Evolutionary conservation across 2,797 vertebrate genomes (phyloP).

Genomic region (Gymnothorax javanicus): DNA sequence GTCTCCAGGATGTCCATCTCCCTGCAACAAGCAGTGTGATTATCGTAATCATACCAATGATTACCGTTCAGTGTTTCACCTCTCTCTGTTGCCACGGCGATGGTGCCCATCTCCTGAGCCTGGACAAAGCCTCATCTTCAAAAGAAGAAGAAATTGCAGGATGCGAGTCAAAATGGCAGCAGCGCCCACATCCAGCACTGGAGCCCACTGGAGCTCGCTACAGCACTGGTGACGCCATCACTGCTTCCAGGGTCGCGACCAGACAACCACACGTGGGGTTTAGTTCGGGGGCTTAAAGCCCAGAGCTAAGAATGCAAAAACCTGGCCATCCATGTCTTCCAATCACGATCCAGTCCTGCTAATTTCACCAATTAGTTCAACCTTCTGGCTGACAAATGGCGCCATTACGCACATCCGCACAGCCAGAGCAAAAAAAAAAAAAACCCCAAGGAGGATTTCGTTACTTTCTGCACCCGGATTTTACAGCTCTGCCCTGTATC

Average conservation of each 20-base stretch:
- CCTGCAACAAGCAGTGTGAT: neutral
- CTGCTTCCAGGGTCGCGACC: neutral
- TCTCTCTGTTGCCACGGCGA: conserved; percentile 6
- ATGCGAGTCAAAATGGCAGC: neutral
- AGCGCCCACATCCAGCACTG: neutral
- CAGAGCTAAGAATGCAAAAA: no score
- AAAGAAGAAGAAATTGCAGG: neutral
- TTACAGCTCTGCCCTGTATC: no score
- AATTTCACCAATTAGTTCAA: no score
- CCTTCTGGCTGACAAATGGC: no score
- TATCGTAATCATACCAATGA: conserved; percentile 3
- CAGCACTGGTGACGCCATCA: neutral
- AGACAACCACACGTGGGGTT: no score
- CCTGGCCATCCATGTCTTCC: no score
- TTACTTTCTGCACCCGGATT: no score
- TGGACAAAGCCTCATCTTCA: neutral
- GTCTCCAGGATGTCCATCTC: neutral
- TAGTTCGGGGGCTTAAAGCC: no score
- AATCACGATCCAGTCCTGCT: no score
- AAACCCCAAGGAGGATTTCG: no score
- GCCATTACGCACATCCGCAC: no score
- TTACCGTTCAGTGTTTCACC: neutral
- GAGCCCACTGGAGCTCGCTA: neutral
- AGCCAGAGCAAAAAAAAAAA: no score
- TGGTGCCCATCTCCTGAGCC: neutral